Conservation (phyloP, 2,113 vertebrate species). For the Oryzias woworae region DNA sequence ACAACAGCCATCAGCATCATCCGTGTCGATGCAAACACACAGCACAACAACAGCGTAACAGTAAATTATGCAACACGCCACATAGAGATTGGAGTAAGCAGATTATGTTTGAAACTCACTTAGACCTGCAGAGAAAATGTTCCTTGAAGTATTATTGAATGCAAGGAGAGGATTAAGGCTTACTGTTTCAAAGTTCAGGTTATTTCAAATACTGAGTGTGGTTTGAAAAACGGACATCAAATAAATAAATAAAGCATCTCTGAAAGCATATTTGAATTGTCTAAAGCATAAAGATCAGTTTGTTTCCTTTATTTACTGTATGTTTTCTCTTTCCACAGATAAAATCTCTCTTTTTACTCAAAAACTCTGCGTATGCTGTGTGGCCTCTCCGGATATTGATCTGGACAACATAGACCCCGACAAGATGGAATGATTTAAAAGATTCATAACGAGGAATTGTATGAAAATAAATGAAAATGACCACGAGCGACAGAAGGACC, state of each 20-base stretch:
- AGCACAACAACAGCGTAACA: background rate
- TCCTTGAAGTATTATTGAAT: background rate
- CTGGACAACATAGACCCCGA: constrained; percentile 73
- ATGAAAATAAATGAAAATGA: background rate
- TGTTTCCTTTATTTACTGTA: background rate
- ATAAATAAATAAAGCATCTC: background rate
- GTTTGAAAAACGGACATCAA: background rate
- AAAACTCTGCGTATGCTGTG: constrained; percentile 79
- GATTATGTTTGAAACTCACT: constrained; percentile 8
- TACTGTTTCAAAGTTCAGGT: constrained; percentile 41
- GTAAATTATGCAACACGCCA: background rate
- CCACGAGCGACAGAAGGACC: constrained; percentile 12
- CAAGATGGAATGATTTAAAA: constrained; percentile 63
- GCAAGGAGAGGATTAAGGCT: constrained; percentile 25
- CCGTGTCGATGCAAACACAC: no score
- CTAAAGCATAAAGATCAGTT: background rate
- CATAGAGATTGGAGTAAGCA: constrained; percentile 16
- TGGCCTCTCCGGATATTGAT: constrained; percentile 72
- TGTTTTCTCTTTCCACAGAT: constrained; percentile 52
- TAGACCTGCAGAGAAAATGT: constrained; percentile 4
- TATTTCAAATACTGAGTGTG: background rate
- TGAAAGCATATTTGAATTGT: background rate
- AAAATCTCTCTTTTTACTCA: constrained; percentile 71
- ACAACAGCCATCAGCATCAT: no score
- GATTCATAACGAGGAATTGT: background rate